Base-by-base conservation (phyloP, 2,888 invertebrate species). In the Trichacis sp. region DNA sequence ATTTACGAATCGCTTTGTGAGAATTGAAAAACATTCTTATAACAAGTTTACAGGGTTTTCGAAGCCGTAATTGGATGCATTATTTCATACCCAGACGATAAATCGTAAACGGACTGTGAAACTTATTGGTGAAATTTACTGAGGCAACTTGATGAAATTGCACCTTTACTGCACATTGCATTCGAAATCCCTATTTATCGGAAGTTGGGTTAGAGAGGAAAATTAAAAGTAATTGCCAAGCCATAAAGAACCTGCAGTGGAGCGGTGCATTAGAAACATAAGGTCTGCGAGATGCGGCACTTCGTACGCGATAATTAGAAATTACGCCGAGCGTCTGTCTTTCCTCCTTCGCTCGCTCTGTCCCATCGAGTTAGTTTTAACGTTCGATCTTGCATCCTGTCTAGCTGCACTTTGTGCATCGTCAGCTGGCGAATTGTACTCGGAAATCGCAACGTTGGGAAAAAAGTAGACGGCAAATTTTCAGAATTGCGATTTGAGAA, bases 361-460 rank as follows among this genome's bases (percentile, higher is more conserved):
- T 48, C 46, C 47, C 29, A 47, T 47, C 8, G 46, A 29, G 24
- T 24, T 30, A 43, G 19, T 48, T 33, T 11, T 19, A 17, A 20
- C 53, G 30, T 40, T 24, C 36, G 24, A 40, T 49, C 48, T 46
- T 56, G 53, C 64, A 64, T 54, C 42, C 60, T 48, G 61, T 49
- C 49, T 49, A 60, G 55, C 64, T 64, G 55, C 66, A 62, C 62
- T 68, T 58, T 59, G 47, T 72, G 74, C 73, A 73, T 77, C 80
- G 79, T 75, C 81, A 81, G 81, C 81, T 81, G 81, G 81, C 73
- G 68, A 77, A 80, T 76, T 79, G 79, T 78, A 79, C 74, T 72
- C 53, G 51, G 38, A 43, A 33, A 47, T 17, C 33, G 24, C 40
- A 9, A 17, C 6, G n/a, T 14, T 19, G 12, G 12, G 19, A n/a